These are phyloP conservation scores for Pygoscelis antarcticus DNA, from an alignment of 2,113 vertebrate species.

Conservation along the genomic window DNA sequence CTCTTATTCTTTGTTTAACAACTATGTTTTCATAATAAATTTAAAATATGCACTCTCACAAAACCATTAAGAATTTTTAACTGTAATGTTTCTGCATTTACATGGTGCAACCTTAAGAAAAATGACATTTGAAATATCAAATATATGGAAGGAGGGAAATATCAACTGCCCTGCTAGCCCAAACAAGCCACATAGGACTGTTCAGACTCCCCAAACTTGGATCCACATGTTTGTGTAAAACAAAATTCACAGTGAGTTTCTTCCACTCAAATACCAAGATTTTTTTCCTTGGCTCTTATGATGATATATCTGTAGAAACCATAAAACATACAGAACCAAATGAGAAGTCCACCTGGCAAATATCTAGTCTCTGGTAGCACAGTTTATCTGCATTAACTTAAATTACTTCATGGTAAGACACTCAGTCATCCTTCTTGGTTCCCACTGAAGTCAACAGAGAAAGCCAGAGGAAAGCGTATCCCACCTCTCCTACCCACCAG, in stretches of 20 bases:
- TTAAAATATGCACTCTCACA: neutral
- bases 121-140: neutral
- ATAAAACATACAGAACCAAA: neutral
- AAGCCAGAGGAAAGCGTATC: neutral
- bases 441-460: neutral
- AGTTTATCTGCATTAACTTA: neutral
- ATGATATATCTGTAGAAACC: neutral
- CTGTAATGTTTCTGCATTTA: neutral
- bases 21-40: neutral
- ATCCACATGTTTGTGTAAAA: neutral
- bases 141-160: neutral
- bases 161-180: neutral
- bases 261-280: neutral
- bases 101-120: neutral
- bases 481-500: neutral
- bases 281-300: neutral
- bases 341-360: neutral
- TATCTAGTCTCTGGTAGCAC: neutral
- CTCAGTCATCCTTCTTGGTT: neutral
- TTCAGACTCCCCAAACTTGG: neutral
- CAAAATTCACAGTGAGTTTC: neutral
- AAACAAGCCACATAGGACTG: neutral
- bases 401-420: neutral
- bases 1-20: neutral
- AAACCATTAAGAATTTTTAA: neutral